Conservation (phyloP, 2,888 invertebrate species). For the Oxyscelio sp. region DNA sequence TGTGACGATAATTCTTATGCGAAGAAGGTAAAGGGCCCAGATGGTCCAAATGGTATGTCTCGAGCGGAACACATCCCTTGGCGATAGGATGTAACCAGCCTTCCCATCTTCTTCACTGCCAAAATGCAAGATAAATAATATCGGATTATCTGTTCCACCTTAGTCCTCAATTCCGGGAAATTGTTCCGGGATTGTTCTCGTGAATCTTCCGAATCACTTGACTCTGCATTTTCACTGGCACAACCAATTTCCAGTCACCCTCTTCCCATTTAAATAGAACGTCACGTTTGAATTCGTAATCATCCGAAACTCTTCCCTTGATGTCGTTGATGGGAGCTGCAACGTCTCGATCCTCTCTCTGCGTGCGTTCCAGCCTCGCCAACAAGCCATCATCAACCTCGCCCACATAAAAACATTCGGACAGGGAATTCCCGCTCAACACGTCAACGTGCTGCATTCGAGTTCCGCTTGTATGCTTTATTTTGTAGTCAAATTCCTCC, state of each 20-base stretch:
- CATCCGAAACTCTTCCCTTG: neutral
- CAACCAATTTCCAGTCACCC: conserved; percentile 5
- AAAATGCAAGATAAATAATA: conserved; percentile 3
- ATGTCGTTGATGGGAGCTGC: neutral
- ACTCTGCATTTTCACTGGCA: neutral
- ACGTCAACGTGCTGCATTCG: neutral
- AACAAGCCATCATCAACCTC: neutral
- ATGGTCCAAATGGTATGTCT: conserved; percentile 8
- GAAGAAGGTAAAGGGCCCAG: neutral
- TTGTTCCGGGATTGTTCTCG: no score
- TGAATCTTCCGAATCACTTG: no score
- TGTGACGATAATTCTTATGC: no score
- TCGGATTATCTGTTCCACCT: conserved; percentile 6
- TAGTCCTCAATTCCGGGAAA: neutral
- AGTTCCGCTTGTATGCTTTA: neutral
- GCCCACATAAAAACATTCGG: neutral
- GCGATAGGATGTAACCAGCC: no score
- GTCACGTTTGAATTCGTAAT: neutral
- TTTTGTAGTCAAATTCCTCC: neutral
- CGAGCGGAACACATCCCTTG: neutral
- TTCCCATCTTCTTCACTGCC: conserved; percentile 15
- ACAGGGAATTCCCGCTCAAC: no score
- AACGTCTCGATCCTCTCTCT: no score
- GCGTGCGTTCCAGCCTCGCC: neutral
- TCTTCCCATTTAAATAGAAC: neutral